A percentile compares a stretch with the other conserved stretches of the same genome.
Conservation (phyloP, 2,113 vertebrate genomes). For the Dendrocopos noguchii region DNA sequence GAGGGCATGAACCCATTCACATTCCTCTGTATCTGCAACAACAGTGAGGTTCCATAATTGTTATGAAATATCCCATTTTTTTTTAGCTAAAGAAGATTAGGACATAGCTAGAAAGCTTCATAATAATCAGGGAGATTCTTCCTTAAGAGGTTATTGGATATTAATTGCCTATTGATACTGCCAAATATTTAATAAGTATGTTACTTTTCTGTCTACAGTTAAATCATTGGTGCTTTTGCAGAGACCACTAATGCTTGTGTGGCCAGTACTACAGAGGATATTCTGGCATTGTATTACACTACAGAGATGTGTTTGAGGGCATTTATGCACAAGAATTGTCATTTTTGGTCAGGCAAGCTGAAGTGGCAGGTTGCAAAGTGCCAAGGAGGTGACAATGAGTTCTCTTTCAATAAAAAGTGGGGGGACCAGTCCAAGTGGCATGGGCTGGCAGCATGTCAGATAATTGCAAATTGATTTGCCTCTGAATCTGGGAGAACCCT, state of each 20-base stretch:
- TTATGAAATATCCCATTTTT: neutral
- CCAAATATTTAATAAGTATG: neutral
- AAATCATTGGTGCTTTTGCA: neutral
- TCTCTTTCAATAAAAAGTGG: neutral
- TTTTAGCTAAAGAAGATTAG: neutral
- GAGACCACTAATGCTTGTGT: neutral
- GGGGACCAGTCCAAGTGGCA: neutral
- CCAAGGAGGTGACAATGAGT: neutral
- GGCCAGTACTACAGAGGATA: neutral
- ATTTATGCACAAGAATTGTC: neutral
- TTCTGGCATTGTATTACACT: neutral
- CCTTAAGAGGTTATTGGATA: neutral
- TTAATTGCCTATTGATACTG: constrained; percentile 1
- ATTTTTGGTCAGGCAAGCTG: neutral
- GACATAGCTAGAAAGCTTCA: neutral
- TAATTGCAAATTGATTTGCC: neutral
- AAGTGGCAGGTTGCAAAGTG: neutral
- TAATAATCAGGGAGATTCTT: neutral
- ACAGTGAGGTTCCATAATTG: neutral
- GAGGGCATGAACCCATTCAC: neutral
- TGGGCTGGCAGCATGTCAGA: neutral
- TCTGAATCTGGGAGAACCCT: neutral
- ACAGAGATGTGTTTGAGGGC: neutral
- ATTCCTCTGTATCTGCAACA: neutral
- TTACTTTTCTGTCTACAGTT: neutral